These are phyloP conservation scores for Limnothrissa miodon DNA, from an alignment of 2,113 vertebrate genomes.

Conservation along the genomic window DNA sequence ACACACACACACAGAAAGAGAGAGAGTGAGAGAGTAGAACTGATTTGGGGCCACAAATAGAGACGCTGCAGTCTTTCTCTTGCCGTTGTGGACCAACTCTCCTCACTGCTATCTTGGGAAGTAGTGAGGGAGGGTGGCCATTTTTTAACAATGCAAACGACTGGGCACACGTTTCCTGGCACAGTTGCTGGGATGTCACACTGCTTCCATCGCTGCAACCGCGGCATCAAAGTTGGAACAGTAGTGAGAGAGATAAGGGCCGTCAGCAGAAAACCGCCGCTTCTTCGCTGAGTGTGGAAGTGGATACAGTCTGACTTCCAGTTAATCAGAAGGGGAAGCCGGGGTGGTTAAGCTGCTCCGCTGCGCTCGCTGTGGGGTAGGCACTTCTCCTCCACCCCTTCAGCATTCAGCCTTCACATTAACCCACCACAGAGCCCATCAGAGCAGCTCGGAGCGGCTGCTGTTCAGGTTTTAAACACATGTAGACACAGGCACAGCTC, in stretches of 20 bases:
- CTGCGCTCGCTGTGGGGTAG: slow-evolving; percentile 37
- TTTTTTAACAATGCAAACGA: neutral
- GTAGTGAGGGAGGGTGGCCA: neutral
- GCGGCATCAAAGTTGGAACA: slow-evolving; percentile 39
- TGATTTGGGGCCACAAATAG: neutral
- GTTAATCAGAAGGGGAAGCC: slow-evolving; percentile 22
- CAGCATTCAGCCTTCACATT: slow-evolving; percentile 37
- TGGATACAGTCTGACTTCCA: slow-evolving; percentile 31
- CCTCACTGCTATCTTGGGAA: neutral
- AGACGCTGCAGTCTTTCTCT: neutral
- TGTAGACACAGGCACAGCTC: neutral
- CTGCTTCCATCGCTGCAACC: slow-evolving; percentile 25
- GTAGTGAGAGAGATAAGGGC: slow-evolving; percentile 39
- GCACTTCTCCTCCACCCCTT: slow-evolving; percentile 43
- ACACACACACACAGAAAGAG: neutral
- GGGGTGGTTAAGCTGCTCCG: slow-evolving; percentile 33
- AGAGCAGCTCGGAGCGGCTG: slow-evolving; percentile 18
- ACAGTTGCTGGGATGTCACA: neutral
- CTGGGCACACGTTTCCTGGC: neutral
- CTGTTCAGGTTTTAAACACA: neutral
- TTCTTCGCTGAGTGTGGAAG: slow-evolving; percentile 22
- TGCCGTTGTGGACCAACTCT: neutral
- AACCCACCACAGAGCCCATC: slow-evolving; percentile 35
- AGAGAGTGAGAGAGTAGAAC: neutral
- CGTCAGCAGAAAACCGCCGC: slow-evolving; percentile 46